These are phyloP conservation scores for Dicrurus megarhynchus DNA, from an alignment of 2,113 vertebrate genomes.

Conservation along the genomic window DNA sequence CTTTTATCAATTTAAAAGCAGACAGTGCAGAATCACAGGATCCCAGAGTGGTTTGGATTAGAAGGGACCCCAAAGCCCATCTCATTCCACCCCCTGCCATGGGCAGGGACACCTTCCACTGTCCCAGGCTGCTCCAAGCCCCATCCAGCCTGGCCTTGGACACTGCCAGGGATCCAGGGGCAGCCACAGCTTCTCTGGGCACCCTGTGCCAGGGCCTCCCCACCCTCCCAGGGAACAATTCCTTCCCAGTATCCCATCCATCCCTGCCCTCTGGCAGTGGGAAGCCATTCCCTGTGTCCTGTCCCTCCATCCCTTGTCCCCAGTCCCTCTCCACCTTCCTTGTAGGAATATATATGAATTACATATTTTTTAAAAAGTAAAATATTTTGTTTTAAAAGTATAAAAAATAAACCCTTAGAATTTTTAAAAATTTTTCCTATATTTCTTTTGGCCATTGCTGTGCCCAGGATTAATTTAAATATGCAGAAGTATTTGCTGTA, in stretches of 20 bases:
- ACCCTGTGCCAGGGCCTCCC: not conserved
- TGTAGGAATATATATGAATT: not conserved
- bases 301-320: accelerated
- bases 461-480: not conserved
- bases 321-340: not conserved
- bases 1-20: not conserved
- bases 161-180: not conserved
- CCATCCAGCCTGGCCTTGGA: accelerated
- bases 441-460: not conserved
- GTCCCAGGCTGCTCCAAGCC: not conserved
- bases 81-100: accelerated
- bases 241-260: not conserved
- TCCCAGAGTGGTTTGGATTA: not conserved
- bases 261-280: not conserved
- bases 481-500: not conserved
- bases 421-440: not conserved
- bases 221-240: not conserved
- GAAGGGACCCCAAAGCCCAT: accelerated
- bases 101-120: not conserved
- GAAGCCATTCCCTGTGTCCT: not conserved
- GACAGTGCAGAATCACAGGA: not conserved
- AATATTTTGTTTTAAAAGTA: not conserved
- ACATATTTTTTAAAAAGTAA: not conserved
- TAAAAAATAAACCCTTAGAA: not conserved
- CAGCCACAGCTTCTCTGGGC: not conserved